These are phyloP conservation scores for Pteronura brasiliensis DNA, from an alignment of 2,113 vertebrate species.

Conservation along the genomic window DNA sequence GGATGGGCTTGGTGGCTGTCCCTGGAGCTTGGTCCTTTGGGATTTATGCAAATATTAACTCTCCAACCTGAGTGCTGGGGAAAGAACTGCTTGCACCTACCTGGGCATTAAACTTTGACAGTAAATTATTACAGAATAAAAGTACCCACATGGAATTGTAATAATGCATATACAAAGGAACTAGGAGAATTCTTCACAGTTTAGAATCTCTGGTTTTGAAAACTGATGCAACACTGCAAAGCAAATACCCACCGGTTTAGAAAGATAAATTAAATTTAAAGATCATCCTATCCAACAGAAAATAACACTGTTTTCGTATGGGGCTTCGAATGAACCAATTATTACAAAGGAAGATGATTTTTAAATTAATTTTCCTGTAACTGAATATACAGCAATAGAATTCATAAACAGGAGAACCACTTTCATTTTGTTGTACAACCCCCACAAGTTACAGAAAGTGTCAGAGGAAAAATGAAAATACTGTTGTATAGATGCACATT, in stretches of 20 bases:
- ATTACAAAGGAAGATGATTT: not conserved
- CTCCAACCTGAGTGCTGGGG: not conserved
- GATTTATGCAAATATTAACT: not conserved
- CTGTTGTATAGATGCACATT: not conserved
- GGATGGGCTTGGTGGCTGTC: not conserved
- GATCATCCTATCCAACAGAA: not conserved
- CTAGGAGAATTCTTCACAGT: not conserved
- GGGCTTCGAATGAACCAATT: not conserved
- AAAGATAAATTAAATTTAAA: constrained; percentile 7
- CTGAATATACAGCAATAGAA: not conserved
- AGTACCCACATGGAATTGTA: not conserved
- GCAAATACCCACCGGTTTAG: not conserved
- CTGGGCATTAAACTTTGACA: not conserved
- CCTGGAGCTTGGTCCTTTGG: not conserved
- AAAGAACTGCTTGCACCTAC: not conserved
- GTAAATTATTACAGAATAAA: not conserved
- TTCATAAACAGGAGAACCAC: not conserved
- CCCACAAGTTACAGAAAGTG: not conserved
- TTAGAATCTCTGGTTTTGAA: not conserved
- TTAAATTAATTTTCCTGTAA: not conserved
- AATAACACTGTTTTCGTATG: not conserved
- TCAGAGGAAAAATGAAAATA: not conserved
- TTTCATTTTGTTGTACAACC: not conserved
- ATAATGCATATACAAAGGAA: not conserved
- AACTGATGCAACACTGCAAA: not conserved